These are phyloP conservation scores for Caretta caretta DNA, from an alignment of 2,113 vertebrate genomes.

Conservation along the genomic window DNA sequence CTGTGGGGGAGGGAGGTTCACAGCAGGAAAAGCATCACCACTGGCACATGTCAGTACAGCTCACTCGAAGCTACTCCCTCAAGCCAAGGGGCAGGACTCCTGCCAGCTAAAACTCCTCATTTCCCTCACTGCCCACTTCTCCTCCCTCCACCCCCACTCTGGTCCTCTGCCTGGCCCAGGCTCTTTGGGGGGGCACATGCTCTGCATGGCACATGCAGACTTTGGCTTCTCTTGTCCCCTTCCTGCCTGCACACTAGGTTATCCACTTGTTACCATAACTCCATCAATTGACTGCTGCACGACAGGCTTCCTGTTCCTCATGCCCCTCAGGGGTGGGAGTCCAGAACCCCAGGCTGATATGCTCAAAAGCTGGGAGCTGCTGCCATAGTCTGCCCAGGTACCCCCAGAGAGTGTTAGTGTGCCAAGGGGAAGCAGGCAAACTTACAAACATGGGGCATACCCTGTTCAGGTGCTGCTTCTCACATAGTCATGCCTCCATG, in stretches of 20 bases:
- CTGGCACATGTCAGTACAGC: not conserved
- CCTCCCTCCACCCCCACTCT: not conserved
- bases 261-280: not conserved
- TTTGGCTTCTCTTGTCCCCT: not conserved
- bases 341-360: not conserved
- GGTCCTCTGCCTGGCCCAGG: not conserved
- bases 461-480: not conserved
- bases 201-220: not conserved
- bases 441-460: not conserved
- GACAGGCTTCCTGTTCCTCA: not conserved
- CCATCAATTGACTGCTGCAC: not conserved
- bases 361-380: not conserved
- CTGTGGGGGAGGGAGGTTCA: not conserved
- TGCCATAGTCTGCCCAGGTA: not conserved
- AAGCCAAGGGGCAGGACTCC: no score
- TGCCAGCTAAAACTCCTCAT: not conserved
- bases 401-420: not conserved
- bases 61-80: not conserved
- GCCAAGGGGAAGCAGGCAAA: not conserved
- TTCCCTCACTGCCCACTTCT: not conserved
- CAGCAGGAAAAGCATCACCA: not conserved
- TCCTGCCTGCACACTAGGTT: not conserved
- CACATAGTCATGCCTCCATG: not conserved
- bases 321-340: not conserved
- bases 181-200: not conserved